A percentile compares a stretch with the other conserved stretches of the same genome.
These are phyloP conservation scores for Plodia interpunctella DNA, from an alignment of 1,140 invertebrate species.

Conservation along the genomic window DNA sequence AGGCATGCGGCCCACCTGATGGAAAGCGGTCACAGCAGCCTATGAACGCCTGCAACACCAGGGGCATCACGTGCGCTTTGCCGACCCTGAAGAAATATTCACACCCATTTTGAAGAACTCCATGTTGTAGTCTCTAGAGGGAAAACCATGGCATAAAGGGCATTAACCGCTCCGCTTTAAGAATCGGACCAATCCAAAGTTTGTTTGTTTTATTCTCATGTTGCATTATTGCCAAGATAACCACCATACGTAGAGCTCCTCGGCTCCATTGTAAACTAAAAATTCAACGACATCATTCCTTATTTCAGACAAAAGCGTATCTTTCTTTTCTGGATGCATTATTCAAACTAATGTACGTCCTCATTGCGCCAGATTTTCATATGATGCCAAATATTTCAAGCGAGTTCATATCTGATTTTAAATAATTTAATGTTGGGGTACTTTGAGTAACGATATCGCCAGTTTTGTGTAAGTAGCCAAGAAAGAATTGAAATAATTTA, in stretches of 20 bases:
- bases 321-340: background rate
- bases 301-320: conserved; percentile 2
- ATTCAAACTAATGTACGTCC: conserved; percentile 1
- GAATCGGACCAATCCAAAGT: background rate
- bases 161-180: background rate
- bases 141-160: no score
- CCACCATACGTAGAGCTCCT: conserved; percentile 9
- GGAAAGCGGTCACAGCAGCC: no score
- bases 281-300: background rate
- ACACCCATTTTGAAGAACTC: no score
- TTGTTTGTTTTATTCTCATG: conserved; percentile 13
- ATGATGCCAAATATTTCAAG: conserved; percentile 2
- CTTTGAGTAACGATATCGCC: conserved; percentile 1
- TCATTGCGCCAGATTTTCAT: background rate
- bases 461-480: conserved; percentile 6
- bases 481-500: conserved; percentile 1
- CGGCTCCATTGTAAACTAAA: conserved; percentile 10
- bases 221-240: conserved; percentile 14
- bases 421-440: conserved; percentile 6
- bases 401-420: conserved; percentile 2
- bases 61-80: no score
- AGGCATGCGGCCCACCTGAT: no score
- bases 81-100: no score
- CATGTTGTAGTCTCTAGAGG: no score
- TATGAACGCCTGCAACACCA: no score